phyloP scores from a whole-genome alignment of 2,797 vertebrate genomes.

The Taeniopygia guttata region DNA sequence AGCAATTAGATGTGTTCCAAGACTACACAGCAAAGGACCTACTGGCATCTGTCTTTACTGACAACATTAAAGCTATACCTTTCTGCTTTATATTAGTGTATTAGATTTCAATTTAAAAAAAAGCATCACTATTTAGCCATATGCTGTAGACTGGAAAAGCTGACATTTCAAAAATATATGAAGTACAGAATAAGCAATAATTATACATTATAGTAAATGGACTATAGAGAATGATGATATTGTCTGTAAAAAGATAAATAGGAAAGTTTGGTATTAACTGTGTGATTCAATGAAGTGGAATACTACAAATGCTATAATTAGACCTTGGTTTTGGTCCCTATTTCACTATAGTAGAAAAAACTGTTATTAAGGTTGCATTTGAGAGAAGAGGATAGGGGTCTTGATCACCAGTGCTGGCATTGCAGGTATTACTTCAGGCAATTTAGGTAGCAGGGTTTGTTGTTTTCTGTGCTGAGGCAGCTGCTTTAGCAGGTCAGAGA shows the following conservation, averaged over 20 bases:
- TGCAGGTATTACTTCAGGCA: background rate
- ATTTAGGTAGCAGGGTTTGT: background rate
- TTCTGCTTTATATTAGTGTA: constrained; percentile 3
- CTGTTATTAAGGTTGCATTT: background rate
- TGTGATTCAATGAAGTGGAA: background rate
- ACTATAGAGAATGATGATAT: background rate
- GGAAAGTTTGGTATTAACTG: background rate
- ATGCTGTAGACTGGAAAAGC: background rate
- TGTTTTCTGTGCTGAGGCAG: background rate
- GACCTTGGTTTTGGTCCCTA: background rate
- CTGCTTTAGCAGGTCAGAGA: background rate
- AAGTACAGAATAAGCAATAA: background rate
- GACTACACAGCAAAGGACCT: background rate
- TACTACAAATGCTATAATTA: background rate
- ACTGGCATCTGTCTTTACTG: constrained; percentile 17
- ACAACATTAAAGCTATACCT: constrained; percentile 30
- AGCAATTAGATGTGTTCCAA: constrained; percentile 30
- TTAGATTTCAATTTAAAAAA: background rate
- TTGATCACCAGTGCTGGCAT: background rate
- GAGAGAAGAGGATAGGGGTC: background rate
- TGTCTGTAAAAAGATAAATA: background rate
- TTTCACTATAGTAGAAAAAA: background rate
- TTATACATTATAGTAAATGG: background rate
- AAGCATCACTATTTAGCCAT: background rate
- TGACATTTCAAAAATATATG: background rate